Evolutionary conservation across 2,888 invertebrate genomes (phyloP).

Genomic region (Escarpia spicata): DNA sequence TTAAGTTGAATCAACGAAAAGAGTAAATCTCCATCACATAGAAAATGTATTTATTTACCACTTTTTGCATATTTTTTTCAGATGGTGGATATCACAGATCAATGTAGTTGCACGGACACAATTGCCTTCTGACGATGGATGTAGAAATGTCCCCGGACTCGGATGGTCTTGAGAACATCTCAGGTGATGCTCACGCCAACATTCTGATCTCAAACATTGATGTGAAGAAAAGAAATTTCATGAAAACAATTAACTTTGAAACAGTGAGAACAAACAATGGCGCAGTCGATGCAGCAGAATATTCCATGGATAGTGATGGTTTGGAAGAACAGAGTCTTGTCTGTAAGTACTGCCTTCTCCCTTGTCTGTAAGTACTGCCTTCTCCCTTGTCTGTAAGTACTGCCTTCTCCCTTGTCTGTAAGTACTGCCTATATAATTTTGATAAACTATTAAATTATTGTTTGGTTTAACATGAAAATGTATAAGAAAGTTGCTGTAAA

Average conservation of each 20-base stretch:
- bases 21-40: not conserved
- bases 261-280: not conserved
- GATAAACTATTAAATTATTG: no score
- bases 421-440: not conserved
- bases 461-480: no score
- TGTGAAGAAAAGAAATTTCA: conserved; percentile 2
- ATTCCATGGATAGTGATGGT: not conserved
- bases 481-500: no score
- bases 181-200: not conserved
- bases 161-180: not conserved
- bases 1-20: not conserved
- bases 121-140: not conserved
- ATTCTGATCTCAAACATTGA: not conserved
- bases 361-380: no score
- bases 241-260: conserved; percentile 12
- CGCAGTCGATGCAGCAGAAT: not conserved
- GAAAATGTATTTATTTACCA: not conserved
- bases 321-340: conserved; percentile 1
- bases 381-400: not conserved
- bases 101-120: not conserved
- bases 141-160: not conserved
- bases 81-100: not conserved
- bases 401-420: not conserved
- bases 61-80: not conserved
- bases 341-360: not conserved